These are phyloP conservation scores for Trogon melanurus DNA, from an alignment of 2,113 vertebrate species.

Conservation along the genomic window DNA sequence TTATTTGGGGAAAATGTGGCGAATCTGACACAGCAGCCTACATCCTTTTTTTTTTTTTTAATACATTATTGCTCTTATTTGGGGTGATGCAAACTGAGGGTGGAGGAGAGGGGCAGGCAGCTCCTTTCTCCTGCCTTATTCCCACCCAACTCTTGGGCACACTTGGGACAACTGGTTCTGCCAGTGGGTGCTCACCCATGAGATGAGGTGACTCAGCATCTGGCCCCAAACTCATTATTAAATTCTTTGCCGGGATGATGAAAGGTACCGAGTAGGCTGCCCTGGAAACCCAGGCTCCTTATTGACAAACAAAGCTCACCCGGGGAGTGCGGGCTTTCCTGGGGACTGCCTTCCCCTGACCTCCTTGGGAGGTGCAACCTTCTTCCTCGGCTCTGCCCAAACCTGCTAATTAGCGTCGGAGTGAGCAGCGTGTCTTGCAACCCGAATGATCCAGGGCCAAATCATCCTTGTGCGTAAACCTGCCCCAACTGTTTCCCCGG, in stretches of 20 bases:
- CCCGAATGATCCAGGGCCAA: not conserved
- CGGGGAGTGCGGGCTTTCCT: not conserved
- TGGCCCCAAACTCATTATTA: conserved; percentile 37
- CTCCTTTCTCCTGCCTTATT: conserved; percentile 23
- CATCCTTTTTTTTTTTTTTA: not conserved
- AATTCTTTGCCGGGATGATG: conserved; percentile 37
- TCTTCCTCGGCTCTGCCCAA: not conserved
- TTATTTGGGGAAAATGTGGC: not conserved
- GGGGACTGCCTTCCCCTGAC: conserved; percentile 32
- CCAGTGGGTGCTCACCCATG: not conserved
- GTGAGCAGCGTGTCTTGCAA: conserved; percentile 15
- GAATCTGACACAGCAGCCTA: not conserved
- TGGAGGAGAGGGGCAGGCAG: not conserved
- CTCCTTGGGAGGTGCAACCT: not conserved
- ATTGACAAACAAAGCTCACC: conserved; percentile 61
- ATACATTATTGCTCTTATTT: not conserved
- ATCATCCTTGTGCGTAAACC: conserved; percentile 24
- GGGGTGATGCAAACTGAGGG: conserved; percentile 5
- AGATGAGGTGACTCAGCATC: conserved; percentile 38
- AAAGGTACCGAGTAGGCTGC: conserved; percentile 37
- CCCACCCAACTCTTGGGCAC: not conserved
- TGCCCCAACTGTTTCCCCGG: not conserved
- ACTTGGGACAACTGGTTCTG: conserved; percentile 46
- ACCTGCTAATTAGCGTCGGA: conserved; percentile 35
- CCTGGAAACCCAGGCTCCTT: conserved; percentile 31